Percentiles rank a stretch among this genome's conserved stretches.
phyloP scores from a whole-genome alignment of 2,113 vertebrate species.

The Saguinus midas region DNA sequence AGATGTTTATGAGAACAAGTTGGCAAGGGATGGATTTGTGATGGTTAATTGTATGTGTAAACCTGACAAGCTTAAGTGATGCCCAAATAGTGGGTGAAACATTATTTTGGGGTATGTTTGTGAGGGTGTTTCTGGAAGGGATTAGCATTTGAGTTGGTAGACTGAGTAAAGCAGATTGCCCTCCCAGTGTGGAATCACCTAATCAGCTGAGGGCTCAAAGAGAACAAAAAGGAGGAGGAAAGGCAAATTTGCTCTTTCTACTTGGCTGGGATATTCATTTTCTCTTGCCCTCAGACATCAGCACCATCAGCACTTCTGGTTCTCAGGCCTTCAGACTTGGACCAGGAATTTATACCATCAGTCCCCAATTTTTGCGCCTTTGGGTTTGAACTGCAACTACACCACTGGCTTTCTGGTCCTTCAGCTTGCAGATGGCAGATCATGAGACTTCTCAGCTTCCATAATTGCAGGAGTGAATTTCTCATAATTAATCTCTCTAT shows the following conservation, averaged over 20 bases:
- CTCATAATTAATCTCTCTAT: background rate
- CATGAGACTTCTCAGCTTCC: background rate
- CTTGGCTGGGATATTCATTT: background rate
- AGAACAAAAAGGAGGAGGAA: background rate
- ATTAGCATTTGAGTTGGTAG: background rate
- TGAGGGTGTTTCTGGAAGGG: background rate
- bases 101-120: background rate
- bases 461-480: background rate
- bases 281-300: background rate
- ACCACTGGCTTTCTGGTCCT: too few relatives aligned
- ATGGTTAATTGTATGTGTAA: background rate
- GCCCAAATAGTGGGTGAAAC: background rate
- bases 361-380: background rate
- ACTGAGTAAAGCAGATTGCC: background rate
- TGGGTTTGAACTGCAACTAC: background rate
- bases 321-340: background rate
- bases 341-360: background rate
- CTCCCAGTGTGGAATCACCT: too few relatives aligned
- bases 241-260: background rate
- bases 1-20: background rate
- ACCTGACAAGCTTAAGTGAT: background rate
- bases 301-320: background rate
- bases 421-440: background rate
- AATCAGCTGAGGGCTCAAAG: background rate
- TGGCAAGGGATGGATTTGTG: background rate